Base-by-base conservation (phyloP, 2,797 vertebrate genomes). In the Parauchenoglanis ngamensis region DNA sequence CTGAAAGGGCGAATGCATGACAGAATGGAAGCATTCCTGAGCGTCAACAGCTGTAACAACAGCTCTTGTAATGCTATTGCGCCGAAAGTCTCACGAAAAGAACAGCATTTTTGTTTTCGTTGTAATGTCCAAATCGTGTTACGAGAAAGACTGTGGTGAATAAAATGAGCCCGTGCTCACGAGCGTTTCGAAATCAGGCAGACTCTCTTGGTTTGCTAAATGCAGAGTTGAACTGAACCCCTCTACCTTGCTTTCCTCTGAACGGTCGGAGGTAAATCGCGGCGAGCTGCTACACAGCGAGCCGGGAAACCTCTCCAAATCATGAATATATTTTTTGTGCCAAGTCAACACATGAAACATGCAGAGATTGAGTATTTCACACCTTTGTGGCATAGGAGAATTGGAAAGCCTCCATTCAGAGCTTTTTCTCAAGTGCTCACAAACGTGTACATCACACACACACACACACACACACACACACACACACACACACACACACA, bases 341-440 rank as follows among this genome's bases (percentile, higher is more conserved):
- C 70, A 61, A 84, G 86, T 65, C 65, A 23, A 63, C 65, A 70
- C 68, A 40, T 67, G 68, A 73, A 49, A 46, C 76, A 23, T 80
- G 28, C 82, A 57, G 77, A 81, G 81, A 87, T 87, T 57, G 75
- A 67, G 86, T 28, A 80, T 85, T 88, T 90, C 77, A 87, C 85
- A 86, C 85, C 70, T 81, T 54, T 35, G 19, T 83, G 83, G 88
- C 83, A 87, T 17, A 56, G 70, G 84, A 80, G 87, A 86, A 85
- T 72, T 85, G 65, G 31, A 88, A 87, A 52, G 79, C 72, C 17
- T 86, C 83, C 56, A 90, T 90, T 89, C 83, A 54, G 76, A 82
- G 72, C 31, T 68, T 78, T 87, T 87, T 90, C 88, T 89, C 73
- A 57, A 85, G 89, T 49, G 63, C 75, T 59, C 61, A 65, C 54